Evolutionary conservation across 2,113 vertebrate species (phyloP), one percentile per base, ranked within the genome.

Genomic region (Arothron firmamentum): DNA sequence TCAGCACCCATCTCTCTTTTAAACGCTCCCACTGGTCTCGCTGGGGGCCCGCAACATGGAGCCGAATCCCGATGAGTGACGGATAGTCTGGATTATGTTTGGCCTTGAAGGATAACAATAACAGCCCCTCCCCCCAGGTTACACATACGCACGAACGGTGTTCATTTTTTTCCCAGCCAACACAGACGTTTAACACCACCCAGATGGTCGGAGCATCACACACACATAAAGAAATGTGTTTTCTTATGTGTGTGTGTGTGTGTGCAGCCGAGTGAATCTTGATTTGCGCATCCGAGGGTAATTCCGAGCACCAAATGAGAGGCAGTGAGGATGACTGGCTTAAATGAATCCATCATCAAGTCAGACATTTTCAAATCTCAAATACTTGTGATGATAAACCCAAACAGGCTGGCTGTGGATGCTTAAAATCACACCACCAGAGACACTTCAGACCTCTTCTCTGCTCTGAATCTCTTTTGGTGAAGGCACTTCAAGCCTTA

Each of bases 11-110:
- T 77, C 62, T 71, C 66, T 78, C 67, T 74, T 74, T 69, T 67
- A 61, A 53, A n/a, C 10, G 9, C 62, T 52, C n/a, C 67, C 25
- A 56, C 65, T 66, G 17, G 62, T 49, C 52, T 59, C 45, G 12
- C 46, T 52, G n/a, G 15, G 55, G 52, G 41, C 63, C 62, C 51
- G 20, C 56, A 21, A 13, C 7, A 53, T 25, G 62, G 57, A 49
- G 67, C 47, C 23, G 59, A 56, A 60, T 11, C 6, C 43, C 51
- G 21, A 64, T 68, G 60, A 76, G 78, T 84, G 75, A 81, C 76
- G 70, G 78, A 83, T 71, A 66, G 64, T 66, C 49, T 28, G 72
- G 56, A 78, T 80, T 75, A 83, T 65, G 52, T 67, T 64, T 59
- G 5, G 53, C 74, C 74, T 52, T 56, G 49, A 67, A 77, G 62